Percentiles rank a stretch among this genome's conserved stretches.
Conservation (phyloP, 37 sponge, comb jelly and placozoan genomes). For the Lycopodina hypogea region DNA sequence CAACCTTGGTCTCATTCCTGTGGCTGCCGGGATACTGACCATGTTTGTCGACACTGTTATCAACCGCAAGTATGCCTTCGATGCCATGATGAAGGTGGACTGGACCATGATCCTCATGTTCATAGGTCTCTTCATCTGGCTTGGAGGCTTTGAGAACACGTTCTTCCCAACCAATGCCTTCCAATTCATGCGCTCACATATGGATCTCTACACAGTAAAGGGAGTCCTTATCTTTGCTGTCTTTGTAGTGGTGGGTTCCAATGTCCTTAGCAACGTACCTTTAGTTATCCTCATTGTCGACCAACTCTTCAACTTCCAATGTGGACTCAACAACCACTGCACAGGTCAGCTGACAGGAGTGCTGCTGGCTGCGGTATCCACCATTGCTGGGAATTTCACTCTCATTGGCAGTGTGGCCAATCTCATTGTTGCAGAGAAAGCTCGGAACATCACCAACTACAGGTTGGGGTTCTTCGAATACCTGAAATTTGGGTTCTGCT, state of each 20-base stretch:
- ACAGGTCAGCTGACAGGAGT: constrained; percentile 42
- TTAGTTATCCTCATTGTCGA: constrained; percentile 73
- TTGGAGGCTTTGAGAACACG: constrained; percentile 80
- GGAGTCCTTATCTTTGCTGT: constrained; percentile 70
- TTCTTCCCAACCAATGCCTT: constrained; percentile 56
- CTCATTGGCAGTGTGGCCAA: constrained; percentile 89
- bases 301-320: constrained; percentile 39
- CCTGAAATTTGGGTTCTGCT: constrained; percentile 75
- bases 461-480: constrained; percentile 68
- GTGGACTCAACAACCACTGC: constrained; percentile 26
- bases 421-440: constrained; percentile 89
- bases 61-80: constrained; percentile 54
- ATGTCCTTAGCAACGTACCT: constrained; percentile 84
- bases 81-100: constrained; percentile 78
- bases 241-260: constrained; percentile 76
- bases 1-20: constrained; percentile 79
- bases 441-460: constrained; percentile 47
- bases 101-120: constrained; percentile 90
- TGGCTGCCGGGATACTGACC: constrained; percentile 59
- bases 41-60: constrained; percentile 74
- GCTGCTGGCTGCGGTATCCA: constrained; percentile 81
- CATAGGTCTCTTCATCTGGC: constrained; percentile 85
- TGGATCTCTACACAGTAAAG: constrained; percentile 48
- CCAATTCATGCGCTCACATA: constrained; percentile 21
- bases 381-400: constrained; percentile 87